Percentiles rank a stretch among this genome's conserved stretches.
These are phyloP conservation scores for Monopterus albus DNA, from an alignment of 2,113 vertebrate genomes.

Conservation along the genomic window DNA sequence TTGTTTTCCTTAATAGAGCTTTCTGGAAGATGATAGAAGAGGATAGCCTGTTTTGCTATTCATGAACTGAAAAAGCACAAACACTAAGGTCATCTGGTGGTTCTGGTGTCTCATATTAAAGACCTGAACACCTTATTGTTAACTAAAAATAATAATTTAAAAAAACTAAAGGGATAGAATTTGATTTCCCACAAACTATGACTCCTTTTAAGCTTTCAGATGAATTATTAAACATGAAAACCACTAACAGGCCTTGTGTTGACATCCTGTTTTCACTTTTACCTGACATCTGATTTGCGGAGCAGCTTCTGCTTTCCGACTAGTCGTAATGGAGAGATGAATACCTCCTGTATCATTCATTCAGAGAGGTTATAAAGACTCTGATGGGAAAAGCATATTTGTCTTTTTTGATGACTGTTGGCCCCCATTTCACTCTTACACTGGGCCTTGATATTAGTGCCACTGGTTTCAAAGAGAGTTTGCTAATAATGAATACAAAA, in stretches of 20 bases:
- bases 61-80: background rate
- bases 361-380: constrained; percentile 20
- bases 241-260: constrained; percentile 2
- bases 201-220: background rate
- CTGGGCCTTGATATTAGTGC: constrained; percentile 59
- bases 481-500: constrained; percentile 65
- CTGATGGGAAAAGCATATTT: constrained; percentile 24
- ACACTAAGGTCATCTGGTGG: background rate
- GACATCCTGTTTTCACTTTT: constrained; percentile 17
- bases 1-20: background rate
- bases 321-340: constrained; percentile 7
- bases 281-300: constrained; percentile 34
- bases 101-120: too few species aligned
- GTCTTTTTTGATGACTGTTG: constrained; percentile 43
- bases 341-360: constrained; percentile 8
- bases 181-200: background rate
- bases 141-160: too few species aligned
- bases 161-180: too few species aligned
- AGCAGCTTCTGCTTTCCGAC: constrained; percentile 21
- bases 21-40: background rate
- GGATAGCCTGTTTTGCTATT: background rate
- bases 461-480: constrained; percentile 54
- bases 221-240: constrained; percentile 32
- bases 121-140: too few species aligned
- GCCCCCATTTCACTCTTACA: constrained; percentile 33